Evolutionary conservation across 1,140 invertebrate species (phyloP).

Genomic region (Adoxophyes honmai): DNA sequence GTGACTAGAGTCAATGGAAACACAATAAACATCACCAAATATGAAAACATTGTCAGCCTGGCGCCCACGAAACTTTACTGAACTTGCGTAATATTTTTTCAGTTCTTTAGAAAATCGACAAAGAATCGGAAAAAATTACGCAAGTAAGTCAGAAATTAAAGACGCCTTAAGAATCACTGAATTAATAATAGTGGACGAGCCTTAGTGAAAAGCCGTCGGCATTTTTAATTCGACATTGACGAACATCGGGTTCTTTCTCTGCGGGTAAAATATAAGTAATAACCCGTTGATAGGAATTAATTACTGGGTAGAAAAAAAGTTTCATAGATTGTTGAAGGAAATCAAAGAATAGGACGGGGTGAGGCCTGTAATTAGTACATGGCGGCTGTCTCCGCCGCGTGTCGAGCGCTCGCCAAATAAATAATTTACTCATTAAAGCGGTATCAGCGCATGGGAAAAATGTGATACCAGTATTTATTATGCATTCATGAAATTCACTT

Average conservation of each 20-base stretch:
- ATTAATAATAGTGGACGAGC: background rate
- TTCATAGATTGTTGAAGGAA: constrained; percentile 38
- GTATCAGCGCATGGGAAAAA: background rate
- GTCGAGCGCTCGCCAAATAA: constrained; percentile 22
- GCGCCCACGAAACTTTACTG: too few relatives aligned
- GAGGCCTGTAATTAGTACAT: constrained; percentile 63
- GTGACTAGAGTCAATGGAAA: too few relatives aligned
- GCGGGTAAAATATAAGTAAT: constrained; percentile 28
- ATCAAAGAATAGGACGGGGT: constrained; percentile 60
- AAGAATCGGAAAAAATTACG: too few relatives aligned
- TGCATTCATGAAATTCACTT: too few relatives aligned
- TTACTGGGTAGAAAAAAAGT: constrained; percentile 46
- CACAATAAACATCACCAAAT: too few relatives aligned
- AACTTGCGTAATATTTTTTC: too few relatives aligned
- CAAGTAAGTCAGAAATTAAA: too few relatives aligned
- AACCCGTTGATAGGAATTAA: constrained; percentile 38
- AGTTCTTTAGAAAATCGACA: too few relatives aligned
- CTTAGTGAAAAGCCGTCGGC: background rate
- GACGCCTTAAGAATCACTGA: background rate
- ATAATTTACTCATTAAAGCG: background rate
- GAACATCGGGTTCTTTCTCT: background rate
- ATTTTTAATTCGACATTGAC: constrained; percentile 4
- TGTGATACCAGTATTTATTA: too few relatives aligned
- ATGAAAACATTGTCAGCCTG: too few relatives aligned
- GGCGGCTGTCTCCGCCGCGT: constrained; percentile 40